Percentiles rank a stretch among this genome's conserved stretches.
phyloP scores from a whole-genome alignment of 2,888 invertebrate species.

The Rutpela maculata region DNA sequence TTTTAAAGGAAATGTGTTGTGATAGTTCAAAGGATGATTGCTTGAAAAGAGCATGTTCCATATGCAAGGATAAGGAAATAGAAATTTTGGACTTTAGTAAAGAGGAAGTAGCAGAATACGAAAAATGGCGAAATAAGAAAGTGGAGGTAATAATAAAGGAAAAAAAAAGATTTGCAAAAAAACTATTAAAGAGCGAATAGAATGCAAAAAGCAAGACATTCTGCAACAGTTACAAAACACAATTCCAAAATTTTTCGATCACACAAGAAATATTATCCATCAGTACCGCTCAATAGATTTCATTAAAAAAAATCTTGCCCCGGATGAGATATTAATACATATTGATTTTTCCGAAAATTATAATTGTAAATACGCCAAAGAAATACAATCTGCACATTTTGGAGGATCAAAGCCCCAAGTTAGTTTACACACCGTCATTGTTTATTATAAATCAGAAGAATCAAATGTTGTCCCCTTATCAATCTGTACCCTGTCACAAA shows the following conservation, averaged over 20 bases:
- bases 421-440: too few species aligned
- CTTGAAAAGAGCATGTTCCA: conserved; percentile 32
- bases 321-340: not conserved
- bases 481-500: too few species aligned
- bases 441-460: too few species aligned
- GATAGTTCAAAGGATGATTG: conserved; percentile 33
- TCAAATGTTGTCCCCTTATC: too few species aligned
- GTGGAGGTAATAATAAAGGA: conserved; percentile 37
- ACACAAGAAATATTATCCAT: conserved; percentile 38
- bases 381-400: too few species aligned
- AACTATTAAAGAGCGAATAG: conserved; percentile 35
- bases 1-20: conserved; percentile 41
- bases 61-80: conserved; percentile 27
- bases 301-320: not conserved
- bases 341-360: conserved; percentile 4
- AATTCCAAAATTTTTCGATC: conserved; percentile 25
- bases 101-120: conserved; percentile 26
- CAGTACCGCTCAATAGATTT: conserved; percentile 30
- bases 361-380: too few species aligned
- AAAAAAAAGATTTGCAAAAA: conserved; percentile 34
- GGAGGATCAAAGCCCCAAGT: too few species aligned
- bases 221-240: not conserved
- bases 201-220: conserved; percentile 17
- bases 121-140: conserved; percentile 36
- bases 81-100: conserved; percentile 32